Conservation (phyloP, 2,113 vertebrate genomes). For the Podilymbus podiceps region DNA sequence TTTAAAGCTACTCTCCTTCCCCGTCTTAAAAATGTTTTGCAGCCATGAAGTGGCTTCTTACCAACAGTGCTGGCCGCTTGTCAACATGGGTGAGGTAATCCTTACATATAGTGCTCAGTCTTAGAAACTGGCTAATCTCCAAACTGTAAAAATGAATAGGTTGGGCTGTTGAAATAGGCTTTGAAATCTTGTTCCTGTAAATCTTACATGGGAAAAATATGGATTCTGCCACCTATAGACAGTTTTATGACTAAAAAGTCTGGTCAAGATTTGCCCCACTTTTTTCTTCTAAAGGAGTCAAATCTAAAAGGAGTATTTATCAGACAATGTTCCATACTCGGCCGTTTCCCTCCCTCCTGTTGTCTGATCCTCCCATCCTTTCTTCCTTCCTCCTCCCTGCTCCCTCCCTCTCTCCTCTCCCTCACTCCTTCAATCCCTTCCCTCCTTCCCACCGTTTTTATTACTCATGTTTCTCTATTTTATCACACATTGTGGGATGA, state of each 20-base stretch:
- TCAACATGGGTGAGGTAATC: conserved; percentile 38
- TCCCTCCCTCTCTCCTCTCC: not conserved
- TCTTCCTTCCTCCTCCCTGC: not conserved
- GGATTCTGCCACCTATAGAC: not conserved
- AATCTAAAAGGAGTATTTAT: not conserved
- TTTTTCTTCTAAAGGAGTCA: not conserved
- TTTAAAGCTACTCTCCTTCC: not conserved
- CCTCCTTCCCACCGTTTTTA: not conserved
- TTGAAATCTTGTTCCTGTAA: not conserved
- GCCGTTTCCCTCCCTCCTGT: not conserved
- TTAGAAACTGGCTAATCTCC: not conserved
- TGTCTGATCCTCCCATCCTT: not conserved
- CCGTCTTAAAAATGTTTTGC: not conserved
- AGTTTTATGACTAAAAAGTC: not conserved
- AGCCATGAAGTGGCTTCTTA: not conserved
- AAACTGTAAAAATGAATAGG: not conserved
- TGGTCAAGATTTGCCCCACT: not conserved
- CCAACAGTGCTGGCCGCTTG: conserved; percentile 7
- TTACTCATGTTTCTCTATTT: not conserved
- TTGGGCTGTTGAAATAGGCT: not conserved
- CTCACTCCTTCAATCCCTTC: not conserved
- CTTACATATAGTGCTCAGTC: not conserved
- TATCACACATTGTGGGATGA: not conserved
- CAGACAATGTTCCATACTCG: not conserved
- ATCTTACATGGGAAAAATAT: not conserved